phyloP scores from a whole-genome alignment of 2,888 invertebrate genomes.

The Acleris sparsana region DNA sequence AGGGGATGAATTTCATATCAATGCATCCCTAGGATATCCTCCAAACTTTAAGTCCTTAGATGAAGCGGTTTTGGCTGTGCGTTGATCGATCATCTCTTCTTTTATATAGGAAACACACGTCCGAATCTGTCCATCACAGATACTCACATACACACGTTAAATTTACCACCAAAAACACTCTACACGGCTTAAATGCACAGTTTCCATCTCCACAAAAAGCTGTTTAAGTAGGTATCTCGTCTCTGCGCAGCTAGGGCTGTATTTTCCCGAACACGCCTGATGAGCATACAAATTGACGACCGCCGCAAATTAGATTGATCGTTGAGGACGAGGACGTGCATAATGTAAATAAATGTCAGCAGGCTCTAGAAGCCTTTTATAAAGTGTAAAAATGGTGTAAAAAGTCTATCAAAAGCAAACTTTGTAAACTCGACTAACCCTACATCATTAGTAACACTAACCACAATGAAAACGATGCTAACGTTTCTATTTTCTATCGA shows the following conservation, averaged over 20 bases:
- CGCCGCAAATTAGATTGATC: conserved; percentile 31
- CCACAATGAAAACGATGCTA: no score
- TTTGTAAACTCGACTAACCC: no score
- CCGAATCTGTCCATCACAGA: neutral
- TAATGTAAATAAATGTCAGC: conserved; percentile 9
- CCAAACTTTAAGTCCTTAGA: no score
- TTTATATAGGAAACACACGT: neutral
- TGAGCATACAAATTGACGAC: conserved; percentile 28
- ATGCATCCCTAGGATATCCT: no score
- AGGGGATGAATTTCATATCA: no score
- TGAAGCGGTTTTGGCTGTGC: no score
- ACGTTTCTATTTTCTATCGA: no score
- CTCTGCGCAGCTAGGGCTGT: neutral
- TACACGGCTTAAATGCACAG: neutral
- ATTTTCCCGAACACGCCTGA: conserved; percentile 8
- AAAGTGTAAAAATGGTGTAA: no score
- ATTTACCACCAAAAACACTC: no score
- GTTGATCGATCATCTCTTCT: no score
- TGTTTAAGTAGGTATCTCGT: neutral
- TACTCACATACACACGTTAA: neutral
- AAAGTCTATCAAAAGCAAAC: no score
- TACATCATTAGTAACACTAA: no score
- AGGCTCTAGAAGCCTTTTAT: neutral
- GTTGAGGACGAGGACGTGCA: conserved; percentile 15
- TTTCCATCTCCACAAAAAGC: neutral